phyloP scores from a whole-genome alignment of 2,888 invertebrate genomes.

The Exephanes ischioxanthus region DNA sequence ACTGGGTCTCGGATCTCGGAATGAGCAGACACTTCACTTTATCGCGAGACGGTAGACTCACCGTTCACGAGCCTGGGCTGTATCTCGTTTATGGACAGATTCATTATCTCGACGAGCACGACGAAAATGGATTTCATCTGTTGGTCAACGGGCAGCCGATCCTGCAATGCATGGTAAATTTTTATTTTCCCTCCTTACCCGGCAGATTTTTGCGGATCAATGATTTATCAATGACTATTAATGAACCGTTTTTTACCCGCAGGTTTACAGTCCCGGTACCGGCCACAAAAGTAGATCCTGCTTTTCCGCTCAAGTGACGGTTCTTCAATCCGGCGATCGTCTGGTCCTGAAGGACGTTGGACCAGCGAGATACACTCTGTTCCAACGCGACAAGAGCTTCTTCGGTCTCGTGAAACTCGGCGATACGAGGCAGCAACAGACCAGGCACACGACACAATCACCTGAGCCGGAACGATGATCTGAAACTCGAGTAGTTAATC shows the following conservation, averaged over 20 bases:
- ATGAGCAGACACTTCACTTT: conserved; percentile 88
- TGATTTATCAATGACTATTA: background rate
- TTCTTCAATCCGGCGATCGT: conserved; percentile 86
- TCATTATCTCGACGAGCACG: conserved; percentile 92
- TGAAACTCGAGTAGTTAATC: conserved; percentile 15
- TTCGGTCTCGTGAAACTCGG: conserved; percentile 93
- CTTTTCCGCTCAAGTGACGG: conserved; percentile 79
- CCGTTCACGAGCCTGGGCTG: conserved; percentile 90
- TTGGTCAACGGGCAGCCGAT: conserved; percentile 88
- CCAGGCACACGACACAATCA: conserved; percentile 51
- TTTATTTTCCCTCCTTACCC: background rate
- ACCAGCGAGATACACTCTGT: conserved; percentile 89
- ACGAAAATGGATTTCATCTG: conserved; percentile 91
- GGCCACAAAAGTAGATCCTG: conserved; percentile 81
- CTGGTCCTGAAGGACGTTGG: conserved; percentile 90
- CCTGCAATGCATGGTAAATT: conserved; percentile 88
- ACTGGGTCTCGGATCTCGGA: conserved; percentile 88
- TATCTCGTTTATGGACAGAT: conserved; percentile 94
- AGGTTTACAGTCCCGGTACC: conserved; percentile 79
- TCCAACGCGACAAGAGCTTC: conserved; percentile 92
- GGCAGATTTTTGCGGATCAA: background rate
- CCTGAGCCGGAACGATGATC: conserved; percentile 46
- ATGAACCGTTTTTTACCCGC: conserved; percentile 32
- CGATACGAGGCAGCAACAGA: conserved; percentile 82
- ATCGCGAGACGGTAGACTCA: conserved; percentile 87